A percentile compares a stretch with the other conserved stretches of the same genome.
These are phyloP conservation scores for Carcharodon carcharias DNA, from an alignment of 2,797 vertebrate genomes.

Conservation along the genomic window DNA sequence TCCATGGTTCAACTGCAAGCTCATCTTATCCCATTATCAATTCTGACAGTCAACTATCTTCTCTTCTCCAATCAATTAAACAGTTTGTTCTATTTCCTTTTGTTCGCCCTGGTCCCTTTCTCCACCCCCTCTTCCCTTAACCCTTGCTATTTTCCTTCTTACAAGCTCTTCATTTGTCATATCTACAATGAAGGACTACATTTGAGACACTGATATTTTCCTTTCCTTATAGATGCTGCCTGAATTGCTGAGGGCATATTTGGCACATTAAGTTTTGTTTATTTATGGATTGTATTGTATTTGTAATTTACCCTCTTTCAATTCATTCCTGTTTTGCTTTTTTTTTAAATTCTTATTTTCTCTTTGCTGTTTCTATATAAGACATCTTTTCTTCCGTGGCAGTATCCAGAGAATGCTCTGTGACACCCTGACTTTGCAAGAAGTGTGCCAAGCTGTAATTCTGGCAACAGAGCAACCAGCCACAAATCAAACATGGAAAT, in stretches of 20 bases:
- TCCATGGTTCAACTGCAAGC: background rate
- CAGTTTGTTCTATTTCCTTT: background rate
- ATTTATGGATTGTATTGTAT: background rate
- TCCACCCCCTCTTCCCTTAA: background rate
- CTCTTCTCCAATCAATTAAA: background rate
- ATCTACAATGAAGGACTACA: background rate
- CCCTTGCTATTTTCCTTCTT: background rate
- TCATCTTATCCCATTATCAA: background rate
- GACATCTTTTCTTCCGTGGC: background rate
- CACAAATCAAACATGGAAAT: background rate
- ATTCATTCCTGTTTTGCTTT: background rate
- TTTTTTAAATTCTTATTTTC: background rate
- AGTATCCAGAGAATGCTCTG: background rate
- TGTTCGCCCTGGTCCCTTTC: background rate
- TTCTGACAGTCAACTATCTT: background rate
- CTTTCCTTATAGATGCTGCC: background rate
- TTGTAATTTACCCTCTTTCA: background rate
- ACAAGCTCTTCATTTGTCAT: background rate
- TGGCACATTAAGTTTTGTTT: background rate
- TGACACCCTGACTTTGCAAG: background rate
- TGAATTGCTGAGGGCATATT: background rate
- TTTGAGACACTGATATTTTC: background rate
- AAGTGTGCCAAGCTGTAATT: background rate
- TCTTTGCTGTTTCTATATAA: background rate
- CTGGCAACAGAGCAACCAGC: background rate